Base-by-base conservation (phyloP, 2,888 invertebrate genomes). In the Disparrhopalites patrizii region DNA sequence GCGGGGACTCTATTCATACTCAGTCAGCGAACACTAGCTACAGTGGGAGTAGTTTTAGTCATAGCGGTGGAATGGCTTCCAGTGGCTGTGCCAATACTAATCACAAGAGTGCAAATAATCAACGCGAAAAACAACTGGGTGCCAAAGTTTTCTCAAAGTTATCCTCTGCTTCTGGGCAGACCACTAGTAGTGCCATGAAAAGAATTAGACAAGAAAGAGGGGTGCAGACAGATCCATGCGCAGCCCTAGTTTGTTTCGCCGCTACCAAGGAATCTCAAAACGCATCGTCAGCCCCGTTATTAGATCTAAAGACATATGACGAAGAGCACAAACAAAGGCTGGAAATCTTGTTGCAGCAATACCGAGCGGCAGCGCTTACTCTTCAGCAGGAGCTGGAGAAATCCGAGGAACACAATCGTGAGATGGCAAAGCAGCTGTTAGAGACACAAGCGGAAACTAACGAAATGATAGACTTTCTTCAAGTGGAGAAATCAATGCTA, bases 391-490 rank as follows among this genome's bases (percentile, higher is more conserved):
- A 71, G 10, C 71, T 57, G 43, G 72, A 73, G 50, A 69, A 63
- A 18, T 66, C 70, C 1, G 73, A 73, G 56, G 81, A 85, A 0
- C 88, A 88, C 71, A 86, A 87, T 62, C 79, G 83, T 15, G 80
- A 91, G 52, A 81, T 88, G 64, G 86, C 87, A 70, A 75, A 73
- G 51, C 88, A 91, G 72, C 86, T 91, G 71, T 84, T 86, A 67
- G 90, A 90, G 76, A 83, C 88, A 27, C 91, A 93, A 78, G 84
- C 84, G 23, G 93, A 93, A 78, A 87, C 90, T 30, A 83, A 84
- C 2, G 93, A 93, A 80, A 83, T 93, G 81, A 90, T 91, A 78
- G 92, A 93, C 77, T 93, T 93, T 78, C 83, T 93, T 70, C 90
- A 91, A 75, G 88, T 89, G 10, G 93, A 93, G 80, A 92, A 92